phyloP scores from a whole-genome alignment of 2,888 invertebrate species.

The Zootermopsis nevadensis region DNA sequence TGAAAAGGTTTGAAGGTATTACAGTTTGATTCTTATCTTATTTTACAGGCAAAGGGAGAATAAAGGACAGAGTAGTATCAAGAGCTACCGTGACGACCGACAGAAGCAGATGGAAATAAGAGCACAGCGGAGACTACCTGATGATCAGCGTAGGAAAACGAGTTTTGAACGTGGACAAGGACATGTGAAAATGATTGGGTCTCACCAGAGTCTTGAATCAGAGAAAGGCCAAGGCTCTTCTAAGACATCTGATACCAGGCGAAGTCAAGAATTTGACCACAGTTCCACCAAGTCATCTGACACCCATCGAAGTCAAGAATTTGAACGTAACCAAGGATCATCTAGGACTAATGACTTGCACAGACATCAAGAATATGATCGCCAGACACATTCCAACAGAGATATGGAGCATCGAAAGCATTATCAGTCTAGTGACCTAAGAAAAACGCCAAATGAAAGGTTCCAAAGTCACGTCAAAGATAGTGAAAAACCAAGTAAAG shows the following conservation, averaged over 20 bases:
- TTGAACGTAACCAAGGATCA: slow-evolving; percentile 14
- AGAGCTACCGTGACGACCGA: slow-evolving; percentile 46
- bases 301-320: slow-evolving; percentile 36
- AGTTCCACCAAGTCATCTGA: slow-evolving; percentile 2
- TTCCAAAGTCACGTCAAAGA: slow-evolving; percentile 39
- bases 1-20: too few relatives aligned
- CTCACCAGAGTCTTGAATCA: slow-evolving; percentile 51
- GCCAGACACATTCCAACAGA: slow-evolving; percentile 14
- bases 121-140: slow-evolving; percentile 46
- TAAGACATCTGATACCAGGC: slow-evolving; percentile 44
- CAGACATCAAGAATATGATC: slow-evolving; percentile 13
- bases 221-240: slow-evolving; percentile 44
- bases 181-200: slow-evolving; percentile 36
- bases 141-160: slow-evolving; percentile 43
- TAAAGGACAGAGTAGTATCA: slow-evolving; percentile 36
- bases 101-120: slow-evolving; percentile 47
- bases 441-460: slow-evolving; percentile 35
- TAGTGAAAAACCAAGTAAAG: slow-evolving; percentile 32
- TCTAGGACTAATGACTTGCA: not conserved
- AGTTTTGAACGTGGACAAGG: slow-evolving; percentile 26
- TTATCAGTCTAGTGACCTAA: slow-evolving; percentile 29
- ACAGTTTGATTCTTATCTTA: too few relatives aligned
- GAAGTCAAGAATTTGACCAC: slow-evolving; percentile 27
- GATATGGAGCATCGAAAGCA: slow-evolving; percentile 24
- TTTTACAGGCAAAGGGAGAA: slow-evolving; percentile 34